A percentile compares a stretch with the other conserved stretches of the same genome.
These are phyloP conservation scores for Poecilus cupreus DNA, from an alignment of 2,888 invertebrate genomes.

Conservation along the genomic window DNA sequence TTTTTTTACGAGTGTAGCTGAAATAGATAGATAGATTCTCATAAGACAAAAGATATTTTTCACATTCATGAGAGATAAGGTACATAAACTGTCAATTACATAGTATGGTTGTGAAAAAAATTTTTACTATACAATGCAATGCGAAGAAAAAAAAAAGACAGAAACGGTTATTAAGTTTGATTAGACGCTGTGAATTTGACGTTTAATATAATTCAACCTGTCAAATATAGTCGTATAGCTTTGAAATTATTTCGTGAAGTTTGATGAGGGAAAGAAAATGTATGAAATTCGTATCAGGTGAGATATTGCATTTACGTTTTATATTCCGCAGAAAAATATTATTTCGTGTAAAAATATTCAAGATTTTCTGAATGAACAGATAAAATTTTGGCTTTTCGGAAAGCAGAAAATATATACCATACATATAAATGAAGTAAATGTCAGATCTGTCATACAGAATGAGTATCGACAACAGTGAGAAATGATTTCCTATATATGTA, in stretches of 20 bases:
- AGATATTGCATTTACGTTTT: conserved; percentile 22
- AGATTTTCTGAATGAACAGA: conserved; percentile 49
- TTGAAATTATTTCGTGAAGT: background rate
- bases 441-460: conserved; percentile 42
- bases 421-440: conserved; percentile 58
- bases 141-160: too few species aligned
- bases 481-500: conserved; percentile 36
- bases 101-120: too few species aligned
- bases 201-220: too few species aligned
- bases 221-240: background rate
- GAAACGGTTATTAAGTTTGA: too few species aligned
- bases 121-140: too few species aligned
- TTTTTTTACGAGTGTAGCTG: too few species aligned
- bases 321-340: background rate
- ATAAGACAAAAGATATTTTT: too few species aligned
- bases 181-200: too few species aligned
- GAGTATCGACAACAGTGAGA: conserved; percentile 39
- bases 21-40: too few species aligned
- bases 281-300: background rate
- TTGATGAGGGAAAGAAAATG: background rate
- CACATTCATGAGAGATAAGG: too few species aligned
- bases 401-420: conserved; percentile 58
- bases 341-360: conserved; percentile 34
- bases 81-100: too few species aligned
- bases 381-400: conserved; percentile 39